phyloP scores from a whole-genome alignment of 2,113 vertebrate species.

The Apodemus sylvaticus region DNA sequence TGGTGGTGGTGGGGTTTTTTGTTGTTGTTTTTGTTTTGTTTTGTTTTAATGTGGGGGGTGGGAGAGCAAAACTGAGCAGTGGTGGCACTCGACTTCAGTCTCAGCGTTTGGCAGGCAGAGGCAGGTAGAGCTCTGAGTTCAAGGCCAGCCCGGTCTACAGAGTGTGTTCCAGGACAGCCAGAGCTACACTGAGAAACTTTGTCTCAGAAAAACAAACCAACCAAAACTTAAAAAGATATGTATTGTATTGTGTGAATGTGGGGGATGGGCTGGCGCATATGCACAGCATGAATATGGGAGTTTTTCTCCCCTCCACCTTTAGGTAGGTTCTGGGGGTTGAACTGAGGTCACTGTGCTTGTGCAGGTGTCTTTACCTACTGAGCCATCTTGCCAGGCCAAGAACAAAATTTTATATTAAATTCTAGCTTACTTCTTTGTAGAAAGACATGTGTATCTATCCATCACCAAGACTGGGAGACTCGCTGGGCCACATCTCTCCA shows the following conservation, averaged over 20 bases:
- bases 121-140: neutral
- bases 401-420: neutral
- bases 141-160: neutral
- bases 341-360: neutral
- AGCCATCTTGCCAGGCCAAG: neutral
- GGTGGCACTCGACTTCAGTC: neutral
- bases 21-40: neutral
- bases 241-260: neutral
- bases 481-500: neutral
- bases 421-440: neutral
- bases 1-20: no score
- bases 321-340: neutral
- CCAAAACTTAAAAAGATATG: neutral
- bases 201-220: neutral
- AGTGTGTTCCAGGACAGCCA: neutral
- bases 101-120: neutral
- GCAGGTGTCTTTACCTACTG: neutral
- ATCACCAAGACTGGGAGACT: neutral
- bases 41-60: neutral
- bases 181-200: neutral
- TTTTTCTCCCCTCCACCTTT: neutral
- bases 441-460: neutral
- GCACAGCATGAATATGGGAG: neutral
- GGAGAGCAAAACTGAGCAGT: neutral
- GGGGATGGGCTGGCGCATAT: neutral